phyloP scores from a whole-genome alignment of 1,140 invertebrate species.

The Ptiloglossa arizonensis region DNA sequence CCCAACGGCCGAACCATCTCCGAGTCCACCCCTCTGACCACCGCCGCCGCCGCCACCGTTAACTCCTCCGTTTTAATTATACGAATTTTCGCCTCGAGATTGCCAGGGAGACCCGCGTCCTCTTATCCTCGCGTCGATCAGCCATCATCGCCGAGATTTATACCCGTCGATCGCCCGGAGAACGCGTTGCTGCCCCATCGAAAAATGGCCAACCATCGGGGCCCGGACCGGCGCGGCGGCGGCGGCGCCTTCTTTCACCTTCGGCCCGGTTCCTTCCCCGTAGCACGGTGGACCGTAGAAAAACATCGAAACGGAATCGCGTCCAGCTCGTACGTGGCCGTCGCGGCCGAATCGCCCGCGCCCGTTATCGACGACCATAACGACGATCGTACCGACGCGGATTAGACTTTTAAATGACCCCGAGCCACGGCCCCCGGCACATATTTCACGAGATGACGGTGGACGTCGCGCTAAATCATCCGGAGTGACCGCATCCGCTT shows the following conservation, averaged over 20 bases:
- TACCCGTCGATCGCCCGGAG: constrained; percentile 50
- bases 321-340: no score
- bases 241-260: not conserved
- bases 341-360: constrained; percentile 9
- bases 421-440: constrained; percentile 46
- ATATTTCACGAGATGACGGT: constrained; percentile 70
- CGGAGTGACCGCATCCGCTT: constrained; percentile 75
- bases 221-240: no score
- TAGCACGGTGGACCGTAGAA: no score
- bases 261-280: not conserved
- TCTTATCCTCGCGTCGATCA: constrained; percentile 8
- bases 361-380: constrained; percentile 68
- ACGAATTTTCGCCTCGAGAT: constrained; percentile 66
- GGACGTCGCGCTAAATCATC: constrained; percentile 71
- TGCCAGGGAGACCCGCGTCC: not conserved
- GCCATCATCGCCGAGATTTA: constrained; percentile 55
- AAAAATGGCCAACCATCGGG: not conserved
- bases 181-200: not conserved
- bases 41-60: constrained; percentile 50
- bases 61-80: constrained; percentile 75
- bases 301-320: no score
- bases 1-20: not conserved
- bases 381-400: constrained; percentile 56
- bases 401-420: constrained; percentile 73
- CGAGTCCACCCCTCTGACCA: not conserved